Percentiles rank a stretch among this genome's conserved stretches.
These are phyloP conservation scores for Protophormia terraenovae DNA, from an alignment of 2,888 invertebrate genomes.

Conservation along the genomic window DNA sequence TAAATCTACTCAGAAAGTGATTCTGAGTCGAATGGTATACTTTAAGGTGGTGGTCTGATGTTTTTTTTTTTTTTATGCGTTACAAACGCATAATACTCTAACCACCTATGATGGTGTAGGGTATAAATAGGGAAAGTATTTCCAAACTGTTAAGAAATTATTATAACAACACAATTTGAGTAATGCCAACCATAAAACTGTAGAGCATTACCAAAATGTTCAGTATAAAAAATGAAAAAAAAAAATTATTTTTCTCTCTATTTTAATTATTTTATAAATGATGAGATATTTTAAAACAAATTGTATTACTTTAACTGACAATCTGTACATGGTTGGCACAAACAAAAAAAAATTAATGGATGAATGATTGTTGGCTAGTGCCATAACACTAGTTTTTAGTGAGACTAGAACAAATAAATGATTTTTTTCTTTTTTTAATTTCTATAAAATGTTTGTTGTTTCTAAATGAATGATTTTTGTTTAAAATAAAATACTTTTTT, in stretches of 20 bases:
- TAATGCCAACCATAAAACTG: no score
- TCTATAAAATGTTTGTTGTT: not conserved
- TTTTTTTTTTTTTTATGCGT: no score
- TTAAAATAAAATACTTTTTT: not conserved
- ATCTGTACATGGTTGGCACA: not conserved
- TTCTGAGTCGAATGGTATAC: no score
- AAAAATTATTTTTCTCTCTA: not conserved
- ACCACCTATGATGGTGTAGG: no score
- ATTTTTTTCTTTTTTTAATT: not conserved
- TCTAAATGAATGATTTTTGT: constrained; percentile 32
- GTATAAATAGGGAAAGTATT: no score
- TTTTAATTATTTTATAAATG: not conserved
- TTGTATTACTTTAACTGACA: not conserved
- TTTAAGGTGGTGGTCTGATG: no score
- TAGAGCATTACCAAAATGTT: no score
- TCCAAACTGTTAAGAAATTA: no score
- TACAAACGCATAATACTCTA: no score
- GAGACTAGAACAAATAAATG: not conserved
- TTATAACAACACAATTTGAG: no score
- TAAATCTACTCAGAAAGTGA: no score
- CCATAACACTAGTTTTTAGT: not conserved
- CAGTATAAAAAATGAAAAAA: no score
- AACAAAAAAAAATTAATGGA: not conserved
- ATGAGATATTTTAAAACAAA: not conserved
- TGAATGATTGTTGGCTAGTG: constrained; percentile 2